Conservation (phyloP, 2,797 vertebrate genomes). For the Lithobates sylvaticus region DNA sequence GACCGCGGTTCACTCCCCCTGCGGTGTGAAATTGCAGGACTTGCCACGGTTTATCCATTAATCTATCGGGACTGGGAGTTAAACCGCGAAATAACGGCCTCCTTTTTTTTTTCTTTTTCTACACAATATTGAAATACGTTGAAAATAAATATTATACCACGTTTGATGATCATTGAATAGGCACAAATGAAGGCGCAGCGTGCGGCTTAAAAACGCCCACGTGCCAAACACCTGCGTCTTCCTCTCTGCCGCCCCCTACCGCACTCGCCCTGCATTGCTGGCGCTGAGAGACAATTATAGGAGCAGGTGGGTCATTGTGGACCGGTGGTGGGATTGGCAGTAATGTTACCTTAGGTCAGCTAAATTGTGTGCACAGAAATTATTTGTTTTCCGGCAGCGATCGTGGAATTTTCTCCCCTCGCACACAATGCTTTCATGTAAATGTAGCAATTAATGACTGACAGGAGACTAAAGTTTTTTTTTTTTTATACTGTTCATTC, state of each 20-base stretch:
- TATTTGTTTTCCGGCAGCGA: slow-evolving; percentile 22
- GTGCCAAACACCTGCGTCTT: neutral
- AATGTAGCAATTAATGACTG: slow-evolving; percentile 25
- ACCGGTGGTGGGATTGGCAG: neutral
- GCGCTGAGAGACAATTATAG: neutral
- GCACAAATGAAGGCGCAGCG: neutral
- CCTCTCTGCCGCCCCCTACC: neutral
- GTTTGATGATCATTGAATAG: neutral
- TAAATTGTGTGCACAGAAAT: neutral
- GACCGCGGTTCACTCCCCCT: neutral
- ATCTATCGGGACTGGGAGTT: neutral
- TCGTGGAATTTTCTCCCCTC: neutral
- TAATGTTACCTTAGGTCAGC: slow-evolving; percentile 4
- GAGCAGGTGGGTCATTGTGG: neutral
- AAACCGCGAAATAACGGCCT: neutral
- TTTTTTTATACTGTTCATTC: no score
- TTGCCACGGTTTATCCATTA: neutral
- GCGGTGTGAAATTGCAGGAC: neutral
- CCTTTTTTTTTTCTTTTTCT: no score
- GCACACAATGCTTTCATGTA: slow-evolving; percentile 22
- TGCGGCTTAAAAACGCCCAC: neutral
- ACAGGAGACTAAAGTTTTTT: slow-evolving; percentile 1
- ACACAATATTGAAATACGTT: neutral
- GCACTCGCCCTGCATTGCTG: neutral
- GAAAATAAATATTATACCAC: neutral